phyloP scores from a whole-genome alignment of 92 coral and sea anemone species.

The Paramuricea clavata region DNA sequence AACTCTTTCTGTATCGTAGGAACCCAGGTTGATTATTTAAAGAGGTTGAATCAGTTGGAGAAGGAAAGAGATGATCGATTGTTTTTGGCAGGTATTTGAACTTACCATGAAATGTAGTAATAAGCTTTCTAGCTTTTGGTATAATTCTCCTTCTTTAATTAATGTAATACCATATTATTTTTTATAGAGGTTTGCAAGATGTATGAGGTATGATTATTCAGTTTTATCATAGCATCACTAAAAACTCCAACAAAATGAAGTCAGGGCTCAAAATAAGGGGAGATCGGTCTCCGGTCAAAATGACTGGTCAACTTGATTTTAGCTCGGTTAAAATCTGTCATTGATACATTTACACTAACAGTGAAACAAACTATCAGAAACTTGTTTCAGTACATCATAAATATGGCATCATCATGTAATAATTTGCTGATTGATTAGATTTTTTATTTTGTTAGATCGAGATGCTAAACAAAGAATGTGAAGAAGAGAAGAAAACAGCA shows the following conservation, averaged over 20 bases:
- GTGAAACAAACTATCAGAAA: too few species aligned
- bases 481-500: slow-evolving; percentile 88
- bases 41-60: slow-evolving; percentile 88
- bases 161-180: not conserved
- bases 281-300: too few species aligned
- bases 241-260: too few species aligned
- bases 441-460: slow-evolving; percentile 74
- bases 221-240: not conserved
- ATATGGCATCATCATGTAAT: too few species aligned
- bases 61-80: slow-evolving; percentile 80
- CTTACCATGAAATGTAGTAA: not conserved
- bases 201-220: slow-evolving; percentile 95
- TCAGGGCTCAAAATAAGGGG: too few species aligned
- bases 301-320: too few species aligned
- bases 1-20: slow-evolving; percentile 64
- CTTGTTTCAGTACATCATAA: too few species aligned
- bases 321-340: too few species aligned
- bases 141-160: too few species aligned
- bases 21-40: slow-evolving; percentile 84
- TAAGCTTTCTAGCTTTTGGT: too few species aligned
- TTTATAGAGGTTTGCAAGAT: slow-evolving; percentile 85
- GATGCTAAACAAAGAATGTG: slow-evolving; percentile 85
- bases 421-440: too few species aligned
- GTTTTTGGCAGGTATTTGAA: slow-evolving; percentile 78
- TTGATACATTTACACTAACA: too few species aligned